phyloP scores from a whole-genome alignment of 2,888 invertebrate genomes.

The Noctua comes region DNA sequence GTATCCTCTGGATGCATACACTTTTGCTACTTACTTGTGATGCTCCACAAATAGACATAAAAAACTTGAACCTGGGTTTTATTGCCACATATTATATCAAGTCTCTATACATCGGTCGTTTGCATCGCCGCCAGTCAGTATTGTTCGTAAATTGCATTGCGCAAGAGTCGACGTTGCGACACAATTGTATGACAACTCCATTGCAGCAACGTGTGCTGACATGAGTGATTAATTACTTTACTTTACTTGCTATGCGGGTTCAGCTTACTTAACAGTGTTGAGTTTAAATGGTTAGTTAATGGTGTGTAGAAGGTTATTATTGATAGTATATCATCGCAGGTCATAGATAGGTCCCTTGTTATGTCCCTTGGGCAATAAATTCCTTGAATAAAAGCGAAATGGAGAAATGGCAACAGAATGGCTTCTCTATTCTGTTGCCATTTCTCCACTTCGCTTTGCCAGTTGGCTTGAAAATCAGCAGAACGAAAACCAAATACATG shows the following conservation, averaged over 20 bases:
- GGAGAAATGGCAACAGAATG: no score
- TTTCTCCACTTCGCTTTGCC: no score
- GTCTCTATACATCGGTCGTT: slow-evolving; percentile 3
- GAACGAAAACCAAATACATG: no score
- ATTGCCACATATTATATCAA: background rate
- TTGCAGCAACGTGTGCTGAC: slow-evolving; percentile 58
- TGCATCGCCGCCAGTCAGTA: slow-evolving; percentile 35
- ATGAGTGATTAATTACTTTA: slow-evolving; percentile 46
- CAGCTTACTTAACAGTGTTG: slow-evolving; percentile 4
- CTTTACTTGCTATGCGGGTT: slow-evolving; percentile 37
- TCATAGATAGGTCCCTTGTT: no score
- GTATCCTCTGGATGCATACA: no score
- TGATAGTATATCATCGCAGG: no score
- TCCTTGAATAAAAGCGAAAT: no score
- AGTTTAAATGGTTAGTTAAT: background rate
- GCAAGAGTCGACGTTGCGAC: slow-evolving; percentile 59
- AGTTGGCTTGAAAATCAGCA: no score
- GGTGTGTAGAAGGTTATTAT: no score
- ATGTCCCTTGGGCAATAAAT: no score
- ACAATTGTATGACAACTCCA: slow-evolving; percentile 67
- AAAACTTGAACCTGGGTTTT: background rate
- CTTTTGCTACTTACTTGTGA: no score
- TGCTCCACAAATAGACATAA: background rate
- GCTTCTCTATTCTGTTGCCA: no score
- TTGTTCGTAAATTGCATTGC: slow-evolving; percentile 67